Evolutionary conservation across 2,888 invertebrate species (phyloP).

Genomic region (Polydrusus pterygomalis): DNA sequence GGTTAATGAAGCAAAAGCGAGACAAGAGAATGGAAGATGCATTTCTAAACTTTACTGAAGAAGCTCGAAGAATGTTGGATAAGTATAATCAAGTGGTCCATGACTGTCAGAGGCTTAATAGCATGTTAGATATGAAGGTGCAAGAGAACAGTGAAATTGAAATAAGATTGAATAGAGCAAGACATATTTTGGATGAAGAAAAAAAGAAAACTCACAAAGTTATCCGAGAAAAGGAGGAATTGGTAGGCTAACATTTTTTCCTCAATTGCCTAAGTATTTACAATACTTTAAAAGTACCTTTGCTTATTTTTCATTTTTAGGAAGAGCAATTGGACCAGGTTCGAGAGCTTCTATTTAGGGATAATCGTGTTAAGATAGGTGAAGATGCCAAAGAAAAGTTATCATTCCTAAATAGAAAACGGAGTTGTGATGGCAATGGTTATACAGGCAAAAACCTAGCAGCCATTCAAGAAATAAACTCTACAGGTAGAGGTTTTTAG

Average conservation of each 20-base stretch:
- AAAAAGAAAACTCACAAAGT: slow-evolving; percentile 76
- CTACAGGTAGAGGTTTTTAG: slow-evolving; percentile 76
- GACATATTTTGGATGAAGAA: slow-evolving; percentile 87
- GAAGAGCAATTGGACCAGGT: slow-evolving; percentile 55
- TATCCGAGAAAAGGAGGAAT: slow-evolving; percentile 51
- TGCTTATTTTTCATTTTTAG: slow-evolving; percentile 29
- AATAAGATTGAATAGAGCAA: slow-evolving; percentile 86
- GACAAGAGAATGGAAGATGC: slow-evolving; percentile 62
- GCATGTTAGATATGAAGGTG: slow-evolving; percentile 81
- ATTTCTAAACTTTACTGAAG: slow-evolving; percentile 76
- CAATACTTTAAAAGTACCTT: background rate
- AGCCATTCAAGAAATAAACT: slow-evolving; percentile 83
- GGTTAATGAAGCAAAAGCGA: slow-evolving; percentile 52
- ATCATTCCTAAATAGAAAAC: slow-evolving; percentile 80
- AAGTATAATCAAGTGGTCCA: slow-evolving; percentile 82
- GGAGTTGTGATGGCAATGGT: slow-evolving; percentile 52
- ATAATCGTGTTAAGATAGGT: slow-evolving; percentile 54
- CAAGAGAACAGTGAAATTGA: slow-evolving; percentile 85
- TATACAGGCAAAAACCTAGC: slow-evolving; percentile 68
- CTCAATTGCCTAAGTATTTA: background rate
- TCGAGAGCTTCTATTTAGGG: slow-evolving; percentile 49
- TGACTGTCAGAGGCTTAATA: slow-evolving; percentile 83
- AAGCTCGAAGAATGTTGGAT: slow-evolving; percentile 81
- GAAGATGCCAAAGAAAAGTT: slow-evolving; percentile 77
- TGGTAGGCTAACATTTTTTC: slow-evolving; percentile 38